phyloP scores from a whole-genome alignment of 2,888 invertebrate genomes.

The Stenolophus ochropezus region DNA sequence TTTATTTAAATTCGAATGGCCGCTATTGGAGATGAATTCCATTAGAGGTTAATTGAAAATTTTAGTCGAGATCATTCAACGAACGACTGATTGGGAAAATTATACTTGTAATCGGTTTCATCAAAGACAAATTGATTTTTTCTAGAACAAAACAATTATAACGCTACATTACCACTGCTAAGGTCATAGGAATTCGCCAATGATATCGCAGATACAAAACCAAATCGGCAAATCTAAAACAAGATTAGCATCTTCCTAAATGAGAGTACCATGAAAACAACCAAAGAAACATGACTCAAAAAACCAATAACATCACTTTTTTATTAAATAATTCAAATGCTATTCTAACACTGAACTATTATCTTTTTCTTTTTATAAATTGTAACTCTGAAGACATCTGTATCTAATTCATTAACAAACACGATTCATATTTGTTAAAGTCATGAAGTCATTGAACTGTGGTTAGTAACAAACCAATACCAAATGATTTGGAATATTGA shows the following conservation, averaged over 20 bases:
- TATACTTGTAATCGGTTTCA: slow-evolving; percentile 35
- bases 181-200: neutral
- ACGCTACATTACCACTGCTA: neutral
- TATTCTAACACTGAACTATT: no score
- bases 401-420: neutral
- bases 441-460: neutral
- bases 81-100: slow-evolving; percentile 26
- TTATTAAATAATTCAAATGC: no score
- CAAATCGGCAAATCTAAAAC: neutral
- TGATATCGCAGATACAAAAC: neutral
- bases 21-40: slow-evolving; percentile 61
- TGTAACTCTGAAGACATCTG: neutral
- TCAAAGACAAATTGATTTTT: slow-evolving; percentile 36
- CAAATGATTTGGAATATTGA: neutral
- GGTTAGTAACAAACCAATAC: neutral
- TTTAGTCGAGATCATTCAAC: slow-evolving; percentile 18
- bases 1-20: slow-evolving; percentile 63
- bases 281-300: no score
- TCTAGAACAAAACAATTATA: slow-evolving; percentile 8
- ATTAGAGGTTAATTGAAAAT: slow-evolving; percentile 41
- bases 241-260: neutral
- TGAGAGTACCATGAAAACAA: neutral
- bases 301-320: no score
- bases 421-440: neutral
- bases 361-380: no score